These are phyloP conservation scores for Chirona hameri DNA, from an alignment of 2,888 invertebrate species.

Conservation along the genomic window DNA sequence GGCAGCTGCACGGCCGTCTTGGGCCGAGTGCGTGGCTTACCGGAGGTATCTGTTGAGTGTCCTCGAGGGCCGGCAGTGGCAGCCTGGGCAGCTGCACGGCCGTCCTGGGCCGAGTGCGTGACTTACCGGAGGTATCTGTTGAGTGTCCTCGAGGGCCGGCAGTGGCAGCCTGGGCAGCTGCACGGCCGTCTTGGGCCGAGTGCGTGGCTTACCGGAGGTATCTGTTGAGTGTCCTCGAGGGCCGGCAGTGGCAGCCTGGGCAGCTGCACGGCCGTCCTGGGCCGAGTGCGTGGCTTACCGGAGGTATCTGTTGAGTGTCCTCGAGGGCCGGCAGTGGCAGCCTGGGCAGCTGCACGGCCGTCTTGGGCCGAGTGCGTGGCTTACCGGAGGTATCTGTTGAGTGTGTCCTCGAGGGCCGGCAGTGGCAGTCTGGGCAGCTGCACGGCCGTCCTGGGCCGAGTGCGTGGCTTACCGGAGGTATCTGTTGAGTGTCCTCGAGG, in stretches of 20 bases:
- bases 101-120: background rate
- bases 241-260: constrained; percentile 78
- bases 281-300: constrained; percentile 45
- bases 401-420: constrained; percentile 72
- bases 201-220: constrained; percentile 55
- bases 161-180: constrained; percentile 70
- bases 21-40: constrained; percentile 41
- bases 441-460: constrained; percentile 45
- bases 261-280: constrained; percentile 50
- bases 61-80: constrained; percentile 74
- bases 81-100: constrained; percentile 62
- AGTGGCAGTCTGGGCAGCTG: constrained; percentile 70
- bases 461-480: constrained; percentile 55
- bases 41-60: constrained; percentile 73
- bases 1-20: constrained; percentile 56
- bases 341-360: constrained; percentile 58
- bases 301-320: constrained; percentile 73
- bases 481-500: constrained; percentile 72
- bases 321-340: constrained; percentile 77
- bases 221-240: constrained; percentile 72
- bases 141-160: constrained; percentile 76
- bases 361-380: background rate
- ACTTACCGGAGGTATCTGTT: constrained; percentile 61
- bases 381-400: constrained; percentile 64
- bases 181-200: constrained; percentile 45